These are phyloP conservation scores for Calameuta filiformis DNA, from an alignment of 2,888 invertebrate genomes.

Conservation along the genomic window DNA sequence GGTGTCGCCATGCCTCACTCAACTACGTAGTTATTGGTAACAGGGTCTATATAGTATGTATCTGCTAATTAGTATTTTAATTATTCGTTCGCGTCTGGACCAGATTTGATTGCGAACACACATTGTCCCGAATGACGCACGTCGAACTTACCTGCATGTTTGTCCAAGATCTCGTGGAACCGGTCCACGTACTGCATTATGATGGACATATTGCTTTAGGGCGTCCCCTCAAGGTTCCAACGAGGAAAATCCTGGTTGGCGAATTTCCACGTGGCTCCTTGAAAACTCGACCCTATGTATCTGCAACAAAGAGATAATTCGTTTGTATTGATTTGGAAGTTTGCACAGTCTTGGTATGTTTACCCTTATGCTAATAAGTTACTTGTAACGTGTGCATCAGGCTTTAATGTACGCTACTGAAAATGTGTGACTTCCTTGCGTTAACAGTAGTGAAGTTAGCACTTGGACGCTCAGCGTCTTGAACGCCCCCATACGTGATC, in stretches of 20 bases:
- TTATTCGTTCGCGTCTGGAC: neutral
- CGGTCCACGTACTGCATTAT: constrained; percentile 83
- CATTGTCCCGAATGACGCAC: neutral
- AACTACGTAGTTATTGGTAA: neutral
- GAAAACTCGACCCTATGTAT: neutral
- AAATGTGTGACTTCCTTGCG: neutral
- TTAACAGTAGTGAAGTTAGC: neutral
- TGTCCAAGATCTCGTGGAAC: constrained; percentile 84
- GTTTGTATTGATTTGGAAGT: neutral
- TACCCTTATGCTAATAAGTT: neutral
- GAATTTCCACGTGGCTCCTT: neutral
- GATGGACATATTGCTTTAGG: constrained; percentile 76
- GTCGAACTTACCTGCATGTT: constrained; percentile 81
- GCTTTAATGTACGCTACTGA: neutral
- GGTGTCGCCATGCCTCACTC: neutral
- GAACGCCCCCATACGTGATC: constrained; percentile 42
- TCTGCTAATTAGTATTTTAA: neutral
- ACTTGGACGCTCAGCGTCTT: constrained; percentile 25
- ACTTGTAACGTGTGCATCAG: neutral
- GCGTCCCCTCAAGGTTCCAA: neutral
- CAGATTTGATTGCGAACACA: neutral
- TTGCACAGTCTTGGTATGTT: neutral
- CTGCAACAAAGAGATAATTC: neutral
- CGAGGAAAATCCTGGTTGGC: neutral
- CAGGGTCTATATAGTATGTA: neutral